These are phyloP conservation scores for Linurgus olivaceus DNA, from an alignment of 2,797 vertebrate genomes.

Conservation along the genomic window DNA sequence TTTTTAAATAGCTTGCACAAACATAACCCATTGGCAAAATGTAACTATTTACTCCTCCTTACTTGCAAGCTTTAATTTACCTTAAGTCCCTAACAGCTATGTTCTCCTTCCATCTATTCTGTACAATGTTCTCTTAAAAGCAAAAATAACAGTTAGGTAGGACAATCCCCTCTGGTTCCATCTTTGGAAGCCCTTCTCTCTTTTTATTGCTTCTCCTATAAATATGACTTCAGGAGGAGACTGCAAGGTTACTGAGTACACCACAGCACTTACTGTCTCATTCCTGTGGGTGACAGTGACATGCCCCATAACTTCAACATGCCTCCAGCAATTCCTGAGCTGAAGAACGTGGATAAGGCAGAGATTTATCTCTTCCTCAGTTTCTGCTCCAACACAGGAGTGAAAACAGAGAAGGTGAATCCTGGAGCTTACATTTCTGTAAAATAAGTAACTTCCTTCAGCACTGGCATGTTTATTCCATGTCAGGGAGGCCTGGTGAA, in stretches of 20 bases:
- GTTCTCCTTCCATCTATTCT: background rate
- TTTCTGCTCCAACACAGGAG: background rate
- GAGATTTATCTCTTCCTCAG: background rate
- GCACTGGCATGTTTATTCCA: background rate
- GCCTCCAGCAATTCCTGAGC: background rate
- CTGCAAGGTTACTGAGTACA: background rate
- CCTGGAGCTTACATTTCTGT: background rate
- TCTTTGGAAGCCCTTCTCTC: background rate
- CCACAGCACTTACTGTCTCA: too few relatives aligned
- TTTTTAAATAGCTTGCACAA: background rate
- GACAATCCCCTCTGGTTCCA: background rate
- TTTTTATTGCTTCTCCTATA: background rate
- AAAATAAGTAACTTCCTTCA: background rate
- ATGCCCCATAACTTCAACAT: background rate
- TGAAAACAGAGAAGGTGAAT: background rate
- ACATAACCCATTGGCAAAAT: background rate
- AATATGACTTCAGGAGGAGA: background rate
- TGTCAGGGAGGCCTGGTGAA: background rate
- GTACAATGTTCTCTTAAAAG: background rate
- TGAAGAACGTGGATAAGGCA: background rate
- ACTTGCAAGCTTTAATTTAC: background rate
- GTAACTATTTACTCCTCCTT: background rate
- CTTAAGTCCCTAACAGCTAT: background rate
- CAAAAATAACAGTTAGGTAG: background rate
- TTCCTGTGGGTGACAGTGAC: background rate